Conservation (phyloP, 2,113 vertebrate species). For the Serilophus lunatus region DNA sequence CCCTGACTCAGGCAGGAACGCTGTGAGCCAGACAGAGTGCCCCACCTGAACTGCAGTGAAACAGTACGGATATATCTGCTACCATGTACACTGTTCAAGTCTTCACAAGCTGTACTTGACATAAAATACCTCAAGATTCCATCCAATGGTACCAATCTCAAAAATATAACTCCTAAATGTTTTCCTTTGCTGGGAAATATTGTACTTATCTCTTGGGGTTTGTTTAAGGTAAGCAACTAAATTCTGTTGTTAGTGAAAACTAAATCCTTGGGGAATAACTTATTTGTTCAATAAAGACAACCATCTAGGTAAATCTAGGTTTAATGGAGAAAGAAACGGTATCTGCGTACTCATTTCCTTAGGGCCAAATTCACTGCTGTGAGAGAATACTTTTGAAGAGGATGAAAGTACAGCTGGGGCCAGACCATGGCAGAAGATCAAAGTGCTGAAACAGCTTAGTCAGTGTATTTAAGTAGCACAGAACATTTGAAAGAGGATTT, state of each 20-base stretch:
- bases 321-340: background rate
- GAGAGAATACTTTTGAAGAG: background rate
- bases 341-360: background rate
- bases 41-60: background rate
- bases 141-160: background rate
- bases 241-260: background rate
- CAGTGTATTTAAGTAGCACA: constrained; percentile 1
- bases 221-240: background rate
- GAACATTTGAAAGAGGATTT: background rate
- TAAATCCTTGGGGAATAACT: background rate
- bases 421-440: constrained; percentile 14
- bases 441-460: constrained; percentile 24
- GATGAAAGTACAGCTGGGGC: background rate
- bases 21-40: background rate
- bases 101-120: background rate
- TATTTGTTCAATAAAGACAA: background rate
- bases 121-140: background rate
- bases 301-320: background rate
- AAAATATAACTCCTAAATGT: background rate
- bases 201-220: background rate
- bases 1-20: background rate
- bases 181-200: background rate
- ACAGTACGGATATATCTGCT: background rate
- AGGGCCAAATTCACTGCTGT: background rate
- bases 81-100: background rate